Evolutionary conservation across 1,140 invertebrate genomes (phyloP), one percentile per base, ranked within the genome.

Genomic region (Neelides sp.): DNA sequence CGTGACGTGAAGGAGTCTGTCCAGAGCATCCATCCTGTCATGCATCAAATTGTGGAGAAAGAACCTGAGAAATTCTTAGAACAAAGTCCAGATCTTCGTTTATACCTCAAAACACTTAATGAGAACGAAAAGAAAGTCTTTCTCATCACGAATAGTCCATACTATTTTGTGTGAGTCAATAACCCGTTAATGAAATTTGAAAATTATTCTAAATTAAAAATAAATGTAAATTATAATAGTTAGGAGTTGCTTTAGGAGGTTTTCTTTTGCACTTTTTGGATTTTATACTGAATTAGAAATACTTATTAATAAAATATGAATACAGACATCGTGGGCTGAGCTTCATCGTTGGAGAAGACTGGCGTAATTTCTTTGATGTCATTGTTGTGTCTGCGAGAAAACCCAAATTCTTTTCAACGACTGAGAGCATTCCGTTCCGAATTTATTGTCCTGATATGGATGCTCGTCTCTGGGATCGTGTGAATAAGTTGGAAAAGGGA

Each of bases 131-230:
- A 95, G 68, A 91, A 94, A 68, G 72, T 95, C 59, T 97, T 98
- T 68, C 70, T 98, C 17, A 88, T 98, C 1, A 96, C 93, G 7
- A 98, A 98, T 64, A 95, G 90, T 69, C 91, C 91, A 1, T 97
- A 82, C 67, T 79, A 83, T 61, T 98, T 97, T 76, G 90, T 96
- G 91, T 96, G 76, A 83, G 86, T 80, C 15, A 41, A 10, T 23
- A 8, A 40, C 17, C n/a, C n/a, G 8, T n/a, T n/a, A 34, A 34
- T 34, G 30, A 34, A n/a, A 34, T 34, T 34, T n/a, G n/a, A 34
- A 34, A 8, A 34, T 22, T 56, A 17, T 23, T 28, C 12, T 51
- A 52, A 52, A 57, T 20, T 23, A 45, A 26, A 23, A 53, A 13
- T n/a, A n/a, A n/a, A n/a, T n/a, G n/a, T n/a, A n/a, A n/a, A n/a